phyloP scores from a whole-genome alignment of 2,113 vertebrate species.

The Alethe castanea region DNA sequence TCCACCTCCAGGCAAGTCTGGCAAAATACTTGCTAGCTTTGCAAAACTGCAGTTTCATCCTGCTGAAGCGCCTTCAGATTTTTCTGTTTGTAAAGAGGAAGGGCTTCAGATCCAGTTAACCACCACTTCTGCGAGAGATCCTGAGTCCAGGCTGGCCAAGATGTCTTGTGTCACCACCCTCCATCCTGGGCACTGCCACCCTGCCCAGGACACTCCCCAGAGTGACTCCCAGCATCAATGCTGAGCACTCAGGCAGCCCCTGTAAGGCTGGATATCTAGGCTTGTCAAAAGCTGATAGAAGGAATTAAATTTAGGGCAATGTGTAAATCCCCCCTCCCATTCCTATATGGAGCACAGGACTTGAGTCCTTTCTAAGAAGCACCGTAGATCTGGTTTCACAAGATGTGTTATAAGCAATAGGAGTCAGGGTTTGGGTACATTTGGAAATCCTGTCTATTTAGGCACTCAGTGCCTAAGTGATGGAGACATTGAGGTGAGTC shows the following conservation, averaged over 20 bases:
- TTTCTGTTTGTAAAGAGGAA: neutral
- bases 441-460: neutral
- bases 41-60: neutral
- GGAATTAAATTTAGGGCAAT: neutral
- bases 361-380: neutral
- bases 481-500: neutral
- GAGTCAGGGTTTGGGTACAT: neutral
- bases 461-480: neutral
- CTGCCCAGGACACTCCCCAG: neutral
- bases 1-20: neutral
- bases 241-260: neutral
- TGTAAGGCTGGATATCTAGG: neutral
- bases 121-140: neutral
- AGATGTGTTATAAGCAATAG: neutral
- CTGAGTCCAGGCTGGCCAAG: neutral
- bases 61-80: neutral
- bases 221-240: neutral
- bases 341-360: neutral
- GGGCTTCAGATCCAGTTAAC: neutral
- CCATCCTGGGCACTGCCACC: neutral
- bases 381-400: neutral
- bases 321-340: fast-evolving
- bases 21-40: neutral
- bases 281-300: neutral
- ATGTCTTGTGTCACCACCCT: neutral